phyloP scores from a whole-genome alignment of 1,140 invertebrate species.

The Mactra quadrangularis region DNA sequence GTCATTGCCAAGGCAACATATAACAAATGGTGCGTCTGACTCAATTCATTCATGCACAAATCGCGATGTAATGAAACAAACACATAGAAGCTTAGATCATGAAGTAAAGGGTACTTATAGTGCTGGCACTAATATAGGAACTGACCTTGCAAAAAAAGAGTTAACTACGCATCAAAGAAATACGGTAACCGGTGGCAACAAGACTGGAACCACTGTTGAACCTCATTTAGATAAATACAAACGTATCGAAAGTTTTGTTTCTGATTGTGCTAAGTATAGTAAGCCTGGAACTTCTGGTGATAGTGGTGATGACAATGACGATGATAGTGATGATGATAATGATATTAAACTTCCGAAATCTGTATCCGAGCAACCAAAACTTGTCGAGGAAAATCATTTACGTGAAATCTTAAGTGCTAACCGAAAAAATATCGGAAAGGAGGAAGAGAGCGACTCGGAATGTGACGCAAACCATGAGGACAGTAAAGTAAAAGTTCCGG shows the following conservation, averaged over 20 bases:
- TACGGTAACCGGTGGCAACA: neutral
- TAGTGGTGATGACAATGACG: slow-evolving; percentile 21
- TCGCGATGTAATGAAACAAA: neutral
- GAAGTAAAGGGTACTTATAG: no score
- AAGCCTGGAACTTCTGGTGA: slow-evolving; percentile 47
- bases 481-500: slow-evolving; percentile 28
- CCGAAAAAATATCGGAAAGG: neutral
- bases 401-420: slow-evolving; percentile 14
- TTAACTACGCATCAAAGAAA: neutral
- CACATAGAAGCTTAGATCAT: no score
- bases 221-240: slow-evolving; percentile 41
- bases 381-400: slow-evolving; percentile 1
- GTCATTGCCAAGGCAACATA: neutral
- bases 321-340: slow-evolving; percentile 37
- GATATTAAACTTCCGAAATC: slow-evolving; percentile 27
- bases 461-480: slow-evolving; percentile 13
- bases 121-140: neutral
- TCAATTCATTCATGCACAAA: slow-evolving; percentile 30
- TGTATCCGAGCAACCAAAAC: neutral
- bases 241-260: slow-evolving; percentile 56
- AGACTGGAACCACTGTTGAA: neutral
- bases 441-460: slow-evolving; percentile 9
- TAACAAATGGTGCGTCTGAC: slow-evolving; percentile 8
- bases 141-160: neutral
- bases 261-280: slow-evolving; percentile 60